Conservation (phyloP, 2,797 vertebrate species). For the Coranthus polyacanthus region DNA sequence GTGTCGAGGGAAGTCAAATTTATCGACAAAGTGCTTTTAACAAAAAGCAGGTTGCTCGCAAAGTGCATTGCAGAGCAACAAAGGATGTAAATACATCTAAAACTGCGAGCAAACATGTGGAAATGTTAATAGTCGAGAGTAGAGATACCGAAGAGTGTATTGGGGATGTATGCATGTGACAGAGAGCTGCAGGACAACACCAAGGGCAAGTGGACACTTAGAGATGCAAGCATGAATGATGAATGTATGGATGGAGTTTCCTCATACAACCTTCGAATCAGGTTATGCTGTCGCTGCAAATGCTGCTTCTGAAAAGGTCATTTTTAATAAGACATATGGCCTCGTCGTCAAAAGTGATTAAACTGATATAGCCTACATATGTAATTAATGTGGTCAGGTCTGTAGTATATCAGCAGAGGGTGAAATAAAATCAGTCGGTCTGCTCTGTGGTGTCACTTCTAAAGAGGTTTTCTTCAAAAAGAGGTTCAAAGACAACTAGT, state of each 20-base stretch:
- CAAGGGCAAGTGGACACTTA: too few relatives aligned
- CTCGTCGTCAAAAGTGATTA: not conserved
- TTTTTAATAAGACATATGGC: not conserved
- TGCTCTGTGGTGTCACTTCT: too few relatives aligned
- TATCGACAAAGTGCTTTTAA: conserved; percentile 82
- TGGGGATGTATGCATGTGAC: conserved; percentile 6
- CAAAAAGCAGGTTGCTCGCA: conserved; percentile 77
- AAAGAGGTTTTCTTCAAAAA: too few relatives aligned
- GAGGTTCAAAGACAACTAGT: too few relatives aligned
- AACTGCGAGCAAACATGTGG: conserved; percentile 16
- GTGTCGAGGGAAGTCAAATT: conserved; percentile 80
- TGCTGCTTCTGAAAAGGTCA: not conserved
- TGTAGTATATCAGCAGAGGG: too few relatives aligned
- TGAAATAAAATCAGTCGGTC: too few relatives aligned
- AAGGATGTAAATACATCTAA: conserved; percentile 69
- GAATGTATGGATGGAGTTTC: conserved; percentile 58
- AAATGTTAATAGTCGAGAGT: conserved; percentile 32
- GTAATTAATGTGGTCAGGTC: too few relatives aligned
- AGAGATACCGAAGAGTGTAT: not conserved
- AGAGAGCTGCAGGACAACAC: too few relatives aligned
- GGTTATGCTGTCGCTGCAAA: not conserved
- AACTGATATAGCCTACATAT: too few relatives aligned
- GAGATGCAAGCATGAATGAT: conserved; percentile 55
- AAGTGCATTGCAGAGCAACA: conserved; percentile 61
- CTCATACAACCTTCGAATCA: conserved; percentile 30